Evolutionary conservation across 2,113 vertebrate species (phyloP).

Genomic region (Nibea coibor): DNA sequence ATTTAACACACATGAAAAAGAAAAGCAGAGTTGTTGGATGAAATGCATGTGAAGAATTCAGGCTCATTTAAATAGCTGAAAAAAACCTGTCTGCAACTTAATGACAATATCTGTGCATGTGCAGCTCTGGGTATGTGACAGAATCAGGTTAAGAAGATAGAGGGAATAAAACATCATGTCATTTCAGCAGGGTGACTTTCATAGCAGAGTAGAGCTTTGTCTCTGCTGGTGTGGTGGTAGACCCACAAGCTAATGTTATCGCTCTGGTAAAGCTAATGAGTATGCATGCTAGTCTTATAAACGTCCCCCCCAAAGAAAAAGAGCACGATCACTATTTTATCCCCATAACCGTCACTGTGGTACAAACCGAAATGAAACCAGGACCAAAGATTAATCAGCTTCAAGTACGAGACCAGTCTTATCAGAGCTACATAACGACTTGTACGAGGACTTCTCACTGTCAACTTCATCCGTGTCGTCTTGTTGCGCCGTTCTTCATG

Average conservation of each 20-base stretch:
- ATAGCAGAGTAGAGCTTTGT: constrained; percentile 47
- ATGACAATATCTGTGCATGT: constrained; percentile 56
- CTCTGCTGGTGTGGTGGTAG: constrained; percentile 45
- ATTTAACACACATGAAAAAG: constrained; percentile 38
- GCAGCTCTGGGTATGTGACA: constrained; percentile 63
- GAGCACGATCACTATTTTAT: constrained; percentile 24
- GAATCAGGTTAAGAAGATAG: constrained; percentile 76
- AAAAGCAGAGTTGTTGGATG: constrained; percentile 35
- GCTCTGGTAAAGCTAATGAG: constrained; percentile 48
- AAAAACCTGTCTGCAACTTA: constrained; percentile 52
- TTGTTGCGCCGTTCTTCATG: constrained; percentile 71
- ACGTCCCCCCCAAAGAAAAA: not conserved
- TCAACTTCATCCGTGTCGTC: constrained; percentile 68
- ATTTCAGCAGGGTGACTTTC: constrained; percentile 63
- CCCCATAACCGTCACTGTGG: constrained; percentile 6
- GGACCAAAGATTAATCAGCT: constrained; percentile 46
- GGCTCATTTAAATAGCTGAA: constrained; percentile 49
- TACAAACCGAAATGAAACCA: constrained; percentile 5
- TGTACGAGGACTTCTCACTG: constrained; percentile 47
- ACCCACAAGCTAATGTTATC: constrained; percentile 50
- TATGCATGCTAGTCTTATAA: constrained; percentile 9
- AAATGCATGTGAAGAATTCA: constrained; percentile 33
- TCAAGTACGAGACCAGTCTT: constrained; percentile 42
- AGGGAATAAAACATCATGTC: constrained; percentile 68
- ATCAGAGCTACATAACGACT: constrained; percentile 50